Conservation (phyloP, 2,888 invertebrate species). For the Trichopoda pennipes region DNA sequence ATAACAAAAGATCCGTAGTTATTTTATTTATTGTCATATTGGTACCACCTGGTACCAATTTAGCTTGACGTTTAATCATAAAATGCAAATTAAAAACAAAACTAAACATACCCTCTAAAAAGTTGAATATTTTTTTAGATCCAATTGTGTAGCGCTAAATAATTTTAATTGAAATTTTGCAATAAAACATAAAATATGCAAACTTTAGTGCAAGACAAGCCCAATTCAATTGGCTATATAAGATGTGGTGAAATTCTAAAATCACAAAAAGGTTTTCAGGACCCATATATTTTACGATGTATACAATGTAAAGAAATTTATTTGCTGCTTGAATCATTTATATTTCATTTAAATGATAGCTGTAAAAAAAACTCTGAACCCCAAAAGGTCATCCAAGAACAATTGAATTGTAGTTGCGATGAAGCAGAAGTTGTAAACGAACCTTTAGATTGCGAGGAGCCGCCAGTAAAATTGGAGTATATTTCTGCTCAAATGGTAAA, state of each 20-base stretch:
- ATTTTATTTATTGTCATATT: too few relatives aligned
- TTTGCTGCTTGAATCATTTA: slow-evolving; percentile 53
- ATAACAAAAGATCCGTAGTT: too few relatives aligned
- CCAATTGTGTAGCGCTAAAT: background rate
- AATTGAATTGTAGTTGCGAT: background rate
- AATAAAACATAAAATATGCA: slow-evolving; percentile 14
- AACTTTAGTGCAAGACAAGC: slow-evolving; percentile 10
- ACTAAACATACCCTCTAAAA: slow-evolving; percentile 34
- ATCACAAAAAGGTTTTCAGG: slow-evolving; percentile 34
- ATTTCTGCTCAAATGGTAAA: slow-evolving; percentile 29
- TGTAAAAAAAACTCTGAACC: slow-evolving; percentile 16
- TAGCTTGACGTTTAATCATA: background rate
- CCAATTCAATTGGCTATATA: slow-evolving; percentile 37
- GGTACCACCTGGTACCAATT: too few relatives aligned
- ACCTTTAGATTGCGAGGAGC: slow-evolving; percentile 29
- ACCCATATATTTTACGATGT: slow-evolving; percentile 46
- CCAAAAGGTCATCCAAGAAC: background rate
- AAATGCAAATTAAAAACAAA: background rate
- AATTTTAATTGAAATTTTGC: background rate
- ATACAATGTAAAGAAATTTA: slow-evolving; percentile 55
- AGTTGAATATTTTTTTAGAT: slow-evolving; percentile 9
- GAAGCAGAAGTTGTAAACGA: slow-evolving; percentile 31
- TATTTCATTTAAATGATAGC: slow-evolving; percentile 42
- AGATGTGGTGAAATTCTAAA: slow-evolving; percentile 58
- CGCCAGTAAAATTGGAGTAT: slow-evolving; percentile 40